These are phyloP conservation scores for Steinernema khuongi DNA, from an alignment of 1,140 invertebrate genomes.

Conservation along the genomic window DNA sequence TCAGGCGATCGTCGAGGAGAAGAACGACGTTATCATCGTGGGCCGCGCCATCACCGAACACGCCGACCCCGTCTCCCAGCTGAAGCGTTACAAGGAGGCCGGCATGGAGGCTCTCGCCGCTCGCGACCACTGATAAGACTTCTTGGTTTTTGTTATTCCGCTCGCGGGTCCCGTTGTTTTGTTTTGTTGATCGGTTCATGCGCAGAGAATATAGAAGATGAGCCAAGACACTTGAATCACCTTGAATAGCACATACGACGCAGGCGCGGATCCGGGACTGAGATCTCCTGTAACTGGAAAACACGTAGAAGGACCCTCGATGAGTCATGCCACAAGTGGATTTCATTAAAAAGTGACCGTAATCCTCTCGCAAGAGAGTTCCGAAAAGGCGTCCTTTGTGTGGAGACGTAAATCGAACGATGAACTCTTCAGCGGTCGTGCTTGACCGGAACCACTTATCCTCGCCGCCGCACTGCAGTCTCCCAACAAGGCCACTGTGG, in stretches of 20 bases:
- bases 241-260: too few relatives aligned
- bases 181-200: too few relatives aligned
- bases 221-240: too few relatives aligned
- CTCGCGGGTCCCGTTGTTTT: too few relatives aligned
- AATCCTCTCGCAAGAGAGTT: neutral
- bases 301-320: too few relatives aligned
- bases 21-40: slow-evolving; percentile 85
- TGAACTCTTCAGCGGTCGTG: neutral
- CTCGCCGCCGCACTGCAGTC: neutral
- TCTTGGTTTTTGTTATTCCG: neutral
- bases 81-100: slow-evolving; percentile 69
- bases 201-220: too few relatives aligned
- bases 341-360: neutral
- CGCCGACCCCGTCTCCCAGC: slow-evolving; percentile 66
- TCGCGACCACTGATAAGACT: neutral
- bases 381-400: neutral
- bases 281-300: too few relatives aligned
- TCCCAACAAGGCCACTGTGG: neutral
- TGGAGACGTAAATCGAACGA: neutral
- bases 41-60: slow-evolving; percentile 78
- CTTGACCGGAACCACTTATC: neutral
- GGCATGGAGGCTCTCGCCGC: slow-evolving; percentile 32
- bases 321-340: too few relatives aligned
- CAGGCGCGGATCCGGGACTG: too few relatives aligned
- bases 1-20: slow-evolving; percentile 71